Evolutionary conservation across 2,797 vertebrate genomes (phyloP).

Genomic region (Amblyopsis hoosieri): DNA sequence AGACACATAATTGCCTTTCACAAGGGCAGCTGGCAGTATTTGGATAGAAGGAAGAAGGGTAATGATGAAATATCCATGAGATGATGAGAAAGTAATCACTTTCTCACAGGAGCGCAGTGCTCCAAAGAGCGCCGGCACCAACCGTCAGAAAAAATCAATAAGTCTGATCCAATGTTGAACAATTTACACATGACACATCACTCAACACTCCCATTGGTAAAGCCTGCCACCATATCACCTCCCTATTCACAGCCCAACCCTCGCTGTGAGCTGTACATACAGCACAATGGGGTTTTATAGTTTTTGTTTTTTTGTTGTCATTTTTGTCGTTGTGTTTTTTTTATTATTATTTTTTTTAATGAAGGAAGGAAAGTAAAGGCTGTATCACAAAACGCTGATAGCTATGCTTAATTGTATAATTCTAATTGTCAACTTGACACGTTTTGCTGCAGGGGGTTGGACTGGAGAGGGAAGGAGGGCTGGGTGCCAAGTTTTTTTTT

Average conservation of each 20-base stretch:
- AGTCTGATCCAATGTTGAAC: constrained; percentile 74
- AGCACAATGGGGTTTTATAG: constrained; percentile 13
- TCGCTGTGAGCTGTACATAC: constrained; percentile 47
- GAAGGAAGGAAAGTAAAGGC: constrained; percentile 36
- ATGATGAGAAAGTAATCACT: constrained; percentile 80
- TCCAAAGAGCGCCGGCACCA: constrained; percentile 63
- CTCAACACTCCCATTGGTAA: constrained; percentile 71
- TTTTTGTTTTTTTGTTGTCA: constrained; percentile 18
- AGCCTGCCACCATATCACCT: constrained; percentile 52
- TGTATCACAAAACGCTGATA: constrained; percentile 33
- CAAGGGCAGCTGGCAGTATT: constrained; percentile 59
- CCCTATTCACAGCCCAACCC: constrained; percentile 21
- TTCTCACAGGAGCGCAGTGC: constrained; percentile 46
- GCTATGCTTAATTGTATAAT: constrained; percentile 34
- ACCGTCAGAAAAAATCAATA: constrained; percentile 78
- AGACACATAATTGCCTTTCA: constrained; percentile 71
- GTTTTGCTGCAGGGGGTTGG: constrained; percentile 2
- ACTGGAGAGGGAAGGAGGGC: neutral
- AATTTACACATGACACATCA: constrained; percentile 75
- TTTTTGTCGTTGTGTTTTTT: constrained; percentile 4
- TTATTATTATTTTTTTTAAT: constrained; percentile 22
- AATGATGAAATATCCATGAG: constrained; percentile 78
- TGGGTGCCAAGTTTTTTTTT: constrained; percentile 26
- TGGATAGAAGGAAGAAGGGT: constrained; percentile 51
- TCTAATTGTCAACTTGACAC: constrained; percentile 11